phyloP scores from a whole-genome alignment of 2,113 vertebrate genomes.

The Cyanoliseus patagonus region DNA sequence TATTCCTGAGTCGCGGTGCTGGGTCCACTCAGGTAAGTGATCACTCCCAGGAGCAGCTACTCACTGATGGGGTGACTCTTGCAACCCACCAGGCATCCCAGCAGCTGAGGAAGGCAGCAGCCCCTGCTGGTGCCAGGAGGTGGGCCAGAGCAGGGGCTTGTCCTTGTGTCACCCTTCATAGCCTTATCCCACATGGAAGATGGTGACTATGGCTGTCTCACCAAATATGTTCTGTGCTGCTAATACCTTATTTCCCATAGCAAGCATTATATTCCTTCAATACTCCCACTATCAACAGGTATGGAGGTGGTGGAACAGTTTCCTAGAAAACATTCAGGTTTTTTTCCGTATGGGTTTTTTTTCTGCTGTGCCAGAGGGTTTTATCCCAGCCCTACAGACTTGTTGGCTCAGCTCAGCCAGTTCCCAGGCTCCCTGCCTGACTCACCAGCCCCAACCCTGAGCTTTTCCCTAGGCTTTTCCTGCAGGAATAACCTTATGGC shows the following conservation, averaged over 20 bases:
- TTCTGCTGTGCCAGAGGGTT: not conserved
- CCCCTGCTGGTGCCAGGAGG: not conserved
- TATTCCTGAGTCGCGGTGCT: rapidly evolving
- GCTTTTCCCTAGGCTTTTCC: not conserved
- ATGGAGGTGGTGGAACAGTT: not conserved
- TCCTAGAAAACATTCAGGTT: not conserved
- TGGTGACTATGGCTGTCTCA: not conserved
- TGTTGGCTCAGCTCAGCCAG: rapidly evolving
- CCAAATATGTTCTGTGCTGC: not conserved
- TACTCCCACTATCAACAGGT: rapidly evolving
- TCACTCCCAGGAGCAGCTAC: not conserved
- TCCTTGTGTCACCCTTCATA: not conserved
- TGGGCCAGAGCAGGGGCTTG: not conserved
- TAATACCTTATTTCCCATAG: not conserved
- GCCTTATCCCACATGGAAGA: rapidly evolving
- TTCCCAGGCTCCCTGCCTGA: not conserved
- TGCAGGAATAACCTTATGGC: not conserved
- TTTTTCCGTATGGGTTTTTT: not conserved
- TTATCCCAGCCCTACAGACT: not conserved
- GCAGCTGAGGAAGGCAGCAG: not conserved
- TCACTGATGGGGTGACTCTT: not conserved
- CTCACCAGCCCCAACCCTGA: not conserved
- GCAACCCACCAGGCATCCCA: not conserved
- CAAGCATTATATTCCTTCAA: not conserved
- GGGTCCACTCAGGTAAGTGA: not conserved